Percentiles rank a stretch among this genome's conserved stretches.
Conservation (phyloP, 2,113 vertebrate species). For the Peromyscus polionotus region DNA sequence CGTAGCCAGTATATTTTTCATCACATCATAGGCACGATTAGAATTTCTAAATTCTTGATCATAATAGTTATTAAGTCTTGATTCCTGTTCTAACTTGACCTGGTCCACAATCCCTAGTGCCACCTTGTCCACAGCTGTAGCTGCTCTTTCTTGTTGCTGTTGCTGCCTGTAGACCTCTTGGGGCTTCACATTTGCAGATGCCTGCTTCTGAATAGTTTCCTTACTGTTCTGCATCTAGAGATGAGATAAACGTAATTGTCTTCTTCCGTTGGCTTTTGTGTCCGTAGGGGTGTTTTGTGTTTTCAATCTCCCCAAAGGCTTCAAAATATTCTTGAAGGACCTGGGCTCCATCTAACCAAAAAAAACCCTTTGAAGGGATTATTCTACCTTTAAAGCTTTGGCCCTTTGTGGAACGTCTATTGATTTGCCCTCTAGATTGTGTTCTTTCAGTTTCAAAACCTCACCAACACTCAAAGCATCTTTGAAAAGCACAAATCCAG, state of each 20-base stretch:
- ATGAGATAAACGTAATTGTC: conserved; percentile 95
- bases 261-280: conserved; percentile 93
- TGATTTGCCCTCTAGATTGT: conserved; percentile 93
- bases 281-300: conserved; percentile 93
- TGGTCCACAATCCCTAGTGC: conserved; percentile 90
- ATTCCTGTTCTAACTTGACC: conserved; percentile 93
- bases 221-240: conserved; percentile 92
- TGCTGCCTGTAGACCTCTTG: conserved; percentile 94
- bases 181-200: conserved; percentile 94
- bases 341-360: conserved; percentile 93
- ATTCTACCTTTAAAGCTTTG: conserved; percentile 93
- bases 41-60: conserved; percentile 94
- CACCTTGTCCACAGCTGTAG: conserved; percentile 87
- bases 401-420: conserved; percentile 93
- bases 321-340: conserved; percentile 93
- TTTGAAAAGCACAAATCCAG: conserved; percentile 94
- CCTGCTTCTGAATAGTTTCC: conserved; percentile 93
- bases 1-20: conserved; percentile 92
- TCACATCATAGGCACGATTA: conserved; percentile 91
- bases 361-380: conserved; percentile 93
- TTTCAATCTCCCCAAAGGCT: conserved; percentile 93
- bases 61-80: conserved; percentile 93
- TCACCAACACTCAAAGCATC: conserved; percentile 92
- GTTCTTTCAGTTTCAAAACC: conserved; percentile 93
- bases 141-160: conserved; percentile 90